Evolutionary conservation across 92 coral and sea anemone genomes (phyloP).

Genomic region (Paragorgia papillata): DNA sequence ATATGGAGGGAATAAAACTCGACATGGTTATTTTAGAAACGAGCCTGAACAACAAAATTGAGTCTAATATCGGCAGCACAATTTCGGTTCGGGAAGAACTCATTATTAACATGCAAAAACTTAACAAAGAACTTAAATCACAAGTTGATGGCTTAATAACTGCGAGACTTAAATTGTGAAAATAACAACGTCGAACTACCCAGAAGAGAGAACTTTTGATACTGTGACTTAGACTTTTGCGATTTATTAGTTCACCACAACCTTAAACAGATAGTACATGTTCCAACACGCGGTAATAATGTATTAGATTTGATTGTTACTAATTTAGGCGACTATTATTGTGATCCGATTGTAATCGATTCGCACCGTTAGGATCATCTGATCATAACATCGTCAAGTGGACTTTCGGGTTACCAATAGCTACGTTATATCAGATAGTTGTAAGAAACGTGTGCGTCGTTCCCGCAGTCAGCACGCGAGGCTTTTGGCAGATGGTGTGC

Average conservation of each 20-base stretch:
- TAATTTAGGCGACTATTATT: conserved; percentile 1
- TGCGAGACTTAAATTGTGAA: no score
- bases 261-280: conserved; percentile 26
- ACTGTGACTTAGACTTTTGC: conserved; percentile 31
- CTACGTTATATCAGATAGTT: not conserved
- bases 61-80: no score
- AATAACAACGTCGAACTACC: no score
- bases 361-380: conserved; percentile 46
- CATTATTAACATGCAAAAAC: no score
- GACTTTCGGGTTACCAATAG: not conserved
- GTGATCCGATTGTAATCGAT: not conserved
- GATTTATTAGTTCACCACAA: conserved; percentile 18
- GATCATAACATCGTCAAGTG: conserved; percentile 47
- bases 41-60: no score
- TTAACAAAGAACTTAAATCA: no score
- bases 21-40: no score
- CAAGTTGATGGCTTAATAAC: no score
- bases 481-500: conserved; percentile 33
- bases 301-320: conserved; percentile 28
- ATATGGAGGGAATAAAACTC: no score
- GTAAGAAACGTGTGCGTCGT: conserved; percentile 7
- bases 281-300: conserved; percentile 29
- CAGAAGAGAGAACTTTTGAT: no score
- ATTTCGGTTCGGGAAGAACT: no score
- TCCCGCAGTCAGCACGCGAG: conserved; percentile 9